Evolutionary conservation across 2,888 invertebrate species (phyloP).

Genomic region (Habrosyne pyritoides): DNA sequence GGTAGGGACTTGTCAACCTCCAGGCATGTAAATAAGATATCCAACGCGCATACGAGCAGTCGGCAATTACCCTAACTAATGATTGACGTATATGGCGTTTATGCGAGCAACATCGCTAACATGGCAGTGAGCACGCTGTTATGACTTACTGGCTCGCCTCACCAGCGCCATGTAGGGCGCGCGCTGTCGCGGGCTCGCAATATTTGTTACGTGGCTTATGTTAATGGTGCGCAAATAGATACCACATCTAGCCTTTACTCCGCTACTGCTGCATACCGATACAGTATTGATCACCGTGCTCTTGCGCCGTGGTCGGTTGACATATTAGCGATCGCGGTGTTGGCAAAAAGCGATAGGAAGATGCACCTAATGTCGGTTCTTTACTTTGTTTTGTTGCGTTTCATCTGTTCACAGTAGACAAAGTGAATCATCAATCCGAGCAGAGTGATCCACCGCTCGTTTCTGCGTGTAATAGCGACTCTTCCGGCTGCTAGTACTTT

Average conservation of each 20-base stretch:
- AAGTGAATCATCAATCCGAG: constrained; percentile 14
- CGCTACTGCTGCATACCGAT: constrained; percentile 6
- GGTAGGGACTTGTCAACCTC: constrained; percentile 25
- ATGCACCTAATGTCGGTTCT: not conserved
- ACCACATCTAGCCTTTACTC: constrained; percentile 19
- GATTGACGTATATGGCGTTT: constrained; percentile 43
- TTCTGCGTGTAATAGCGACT: constrained; percentile 23
- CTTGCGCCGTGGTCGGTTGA: not conserved
- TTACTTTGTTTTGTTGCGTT: not conserved
- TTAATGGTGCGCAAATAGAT: not conserved
- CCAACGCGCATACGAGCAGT: constrained; percentile 21
- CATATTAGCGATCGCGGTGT: not conserved
- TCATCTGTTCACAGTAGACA: constrained; percentile 7
- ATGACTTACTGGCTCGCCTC: constrained; percentile 34
- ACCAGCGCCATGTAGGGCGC: constrained; percentile 25
- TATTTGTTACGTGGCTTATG: not conserved
- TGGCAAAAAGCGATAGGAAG: not conserved
- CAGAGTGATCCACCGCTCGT: constrained; percentile 5
- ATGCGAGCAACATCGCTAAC: constrained; percentile 30
- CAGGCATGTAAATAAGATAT: constrained; percentile 45
- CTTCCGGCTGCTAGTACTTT: constrained; percentile 76
- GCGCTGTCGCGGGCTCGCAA: constrained; percentile 9
- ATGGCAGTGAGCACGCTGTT: constrained; percentile 30
- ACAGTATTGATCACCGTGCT: not conserved
- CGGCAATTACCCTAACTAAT: constrained; percentile 47